phyloP scores from a whole-genome alignment of 2,888 invertebrate species.

The Caenorhabditis sinica region DNA sequence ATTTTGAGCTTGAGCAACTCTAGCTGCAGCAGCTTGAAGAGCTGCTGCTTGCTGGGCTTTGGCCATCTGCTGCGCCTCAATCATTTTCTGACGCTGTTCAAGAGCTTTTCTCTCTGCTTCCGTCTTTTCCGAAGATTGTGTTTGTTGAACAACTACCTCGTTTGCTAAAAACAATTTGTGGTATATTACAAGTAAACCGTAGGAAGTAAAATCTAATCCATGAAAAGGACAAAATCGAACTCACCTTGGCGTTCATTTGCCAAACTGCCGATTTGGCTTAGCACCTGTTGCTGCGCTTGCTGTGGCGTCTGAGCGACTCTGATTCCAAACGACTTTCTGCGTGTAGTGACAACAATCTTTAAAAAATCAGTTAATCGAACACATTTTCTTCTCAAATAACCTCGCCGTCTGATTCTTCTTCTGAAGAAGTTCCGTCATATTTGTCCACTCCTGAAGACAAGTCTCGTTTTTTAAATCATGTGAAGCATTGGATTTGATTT shows the following conservation, averaged over 20 bases:
- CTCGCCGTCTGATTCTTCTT: conserved; percentile 73
- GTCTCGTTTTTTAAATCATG: no score
- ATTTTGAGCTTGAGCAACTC: conserved; percentile 67
- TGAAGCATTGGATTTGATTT: background rate
- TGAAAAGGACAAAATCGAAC: background rate
- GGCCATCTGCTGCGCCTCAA: conserved; percentile 70
- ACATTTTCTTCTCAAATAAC: conserved; percentile 1
- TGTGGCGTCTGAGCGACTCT: conserved; percentile 68
- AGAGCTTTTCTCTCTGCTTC: conserved; percentile 69
- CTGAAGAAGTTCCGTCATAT: conserved; percentile 65
- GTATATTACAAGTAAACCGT: no score
- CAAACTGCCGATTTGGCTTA: conserved; percentile 70
- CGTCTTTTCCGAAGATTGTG: conserved; percentile 58
- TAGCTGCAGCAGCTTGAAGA: conserved; percentile 72
- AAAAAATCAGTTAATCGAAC: background rate
- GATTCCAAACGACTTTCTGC: conserved; percentile 60
- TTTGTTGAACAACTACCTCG: conserved; percentile 64
- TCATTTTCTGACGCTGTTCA: conserved; percentile 68
- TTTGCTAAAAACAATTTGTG: conserved; percentile 68
- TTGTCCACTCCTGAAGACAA: conserved; percentile 50
- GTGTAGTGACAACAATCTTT: conserved; percentile 55
- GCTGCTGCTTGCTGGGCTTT: conserved; percentile 74
- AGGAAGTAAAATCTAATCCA: background rate
- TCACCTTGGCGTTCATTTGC: conserved; percentile 69
- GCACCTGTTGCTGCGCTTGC: conserved; percentile 68